phyloP scores from a whole-genome alignment of 2,888 invertebrate genomes.

The Phytoseiulus persimilis region DNA sequence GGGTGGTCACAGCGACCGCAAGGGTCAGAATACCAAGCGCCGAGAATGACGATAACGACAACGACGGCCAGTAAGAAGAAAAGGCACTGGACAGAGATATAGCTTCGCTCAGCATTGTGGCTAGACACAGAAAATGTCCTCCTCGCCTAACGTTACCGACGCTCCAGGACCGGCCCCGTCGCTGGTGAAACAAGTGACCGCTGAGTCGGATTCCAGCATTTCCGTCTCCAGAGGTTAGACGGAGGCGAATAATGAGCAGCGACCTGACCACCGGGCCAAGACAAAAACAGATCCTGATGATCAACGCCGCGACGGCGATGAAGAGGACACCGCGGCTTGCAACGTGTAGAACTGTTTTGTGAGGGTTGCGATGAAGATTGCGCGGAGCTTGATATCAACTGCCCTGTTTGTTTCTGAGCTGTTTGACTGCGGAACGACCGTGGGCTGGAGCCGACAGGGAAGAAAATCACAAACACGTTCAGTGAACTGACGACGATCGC shows the following conservation, averaged over 20 bases:
- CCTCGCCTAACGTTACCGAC: not conserved
- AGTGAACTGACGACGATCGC: not conserved
- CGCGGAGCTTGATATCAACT: not conserved
- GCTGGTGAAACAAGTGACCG: not conserved
- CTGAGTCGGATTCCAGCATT: not conserved
- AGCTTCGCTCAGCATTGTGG: not conserved
- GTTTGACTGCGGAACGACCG: not conserved
- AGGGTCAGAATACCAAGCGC: not conserved
- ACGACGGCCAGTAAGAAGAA: not conserved
- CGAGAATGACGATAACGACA: not conserved
- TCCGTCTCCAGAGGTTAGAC: not conserved
- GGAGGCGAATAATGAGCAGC: not conserved
- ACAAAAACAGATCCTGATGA: not conserved
- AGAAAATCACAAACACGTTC: not conserved
- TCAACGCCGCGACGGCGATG: not conserved
- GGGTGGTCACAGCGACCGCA: not conserved
- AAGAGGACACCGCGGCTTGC: not conserved
- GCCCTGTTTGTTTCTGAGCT: not conserved
- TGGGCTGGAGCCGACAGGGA: not conserved
- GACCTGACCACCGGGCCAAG: not conserved
- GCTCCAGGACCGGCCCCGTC: not conserved
- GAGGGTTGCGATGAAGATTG: not conserved
- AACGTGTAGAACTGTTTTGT: not conserved
- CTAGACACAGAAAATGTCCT: not conserved
- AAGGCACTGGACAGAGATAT: not conserved